These are phyloP conservation scores for Brachystomella parvula DNA, from an alignment of 1,140 invertebrate genomes.

Conservation along the genomic window DNA sequence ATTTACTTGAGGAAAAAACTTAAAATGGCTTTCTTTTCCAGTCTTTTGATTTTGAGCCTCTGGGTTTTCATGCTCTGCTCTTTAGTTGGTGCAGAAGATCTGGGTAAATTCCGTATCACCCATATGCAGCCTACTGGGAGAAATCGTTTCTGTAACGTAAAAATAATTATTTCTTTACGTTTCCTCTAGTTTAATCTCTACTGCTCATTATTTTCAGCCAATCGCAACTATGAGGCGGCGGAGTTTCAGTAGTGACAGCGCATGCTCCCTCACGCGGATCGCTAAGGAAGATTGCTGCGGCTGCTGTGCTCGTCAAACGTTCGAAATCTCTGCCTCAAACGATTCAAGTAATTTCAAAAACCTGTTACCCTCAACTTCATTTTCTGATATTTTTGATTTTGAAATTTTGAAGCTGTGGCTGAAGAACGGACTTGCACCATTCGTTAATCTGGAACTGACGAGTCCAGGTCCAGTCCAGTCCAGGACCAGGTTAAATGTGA, in stretches of 20 bases:
- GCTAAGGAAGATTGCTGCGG: slow-evolving; percentile 6
- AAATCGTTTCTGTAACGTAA: background rate
- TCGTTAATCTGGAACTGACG: background rate
- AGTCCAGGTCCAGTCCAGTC: too few species aligned
- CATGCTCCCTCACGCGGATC: background rate
- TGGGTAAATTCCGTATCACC: background rate
- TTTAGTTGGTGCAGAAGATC: background rate
- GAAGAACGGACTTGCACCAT: background rate
- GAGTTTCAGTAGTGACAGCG: background rate
- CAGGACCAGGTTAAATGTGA: too few species aligned
- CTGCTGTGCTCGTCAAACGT: slow-evolving; percentile 7
- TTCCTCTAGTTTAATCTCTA: background rate
- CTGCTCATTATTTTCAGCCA: background rate
- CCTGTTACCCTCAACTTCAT: too few species aligned
- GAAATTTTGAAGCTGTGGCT: background rate
- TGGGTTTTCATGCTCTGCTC: too few species aligned
- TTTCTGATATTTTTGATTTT: background rate
- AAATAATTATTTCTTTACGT: background rate
- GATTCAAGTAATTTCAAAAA: background rate
- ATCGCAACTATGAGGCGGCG: background rate
- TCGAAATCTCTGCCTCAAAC: background rate
- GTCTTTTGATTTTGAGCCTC: too few species aligned
- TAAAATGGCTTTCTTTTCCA: too few species aligned
- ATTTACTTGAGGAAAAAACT: too few species aligned
- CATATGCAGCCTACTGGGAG: background rate